Conservation (phyloP, 2,888 invertebrate genomes). For the Anodontia alba region DNA sequence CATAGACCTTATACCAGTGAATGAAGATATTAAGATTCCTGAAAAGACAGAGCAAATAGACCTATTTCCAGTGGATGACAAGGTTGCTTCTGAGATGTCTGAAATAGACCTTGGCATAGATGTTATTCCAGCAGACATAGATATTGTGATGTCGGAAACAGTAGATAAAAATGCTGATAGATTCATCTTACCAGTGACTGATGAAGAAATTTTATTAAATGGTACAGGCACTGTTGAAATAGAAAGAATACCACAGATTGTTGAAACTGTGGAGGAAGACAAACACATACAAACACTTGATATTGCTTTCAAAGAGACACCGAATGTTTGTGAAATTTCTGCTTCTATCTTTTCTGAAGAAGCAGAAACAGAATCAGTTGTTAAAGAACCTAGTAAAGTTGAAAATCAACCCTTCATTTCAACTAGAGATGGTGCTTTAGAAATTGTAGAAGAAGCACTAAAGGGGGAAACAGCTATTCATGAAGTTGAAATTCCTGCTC, state of each 20-base stretch:
- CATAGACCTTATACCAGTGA: background rate
- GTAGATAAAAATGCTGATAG: constrained; percentile 24
- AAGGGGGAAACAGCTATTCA: background rate
- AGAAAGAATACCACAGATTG: constrained; percentile 8
- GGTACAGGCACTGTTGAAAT: constrained; percentile 5
- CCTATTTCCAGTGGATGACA: constrained; percentile 31
- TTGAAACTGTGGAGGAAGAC: constrained; percentile 3
- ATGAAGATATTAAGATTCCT: too few species aligned
- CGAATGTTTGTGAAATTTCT: too few species aligned
- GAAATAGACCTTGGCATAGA: background rate
- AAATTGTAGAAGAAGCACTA: constrained; percentile 21
- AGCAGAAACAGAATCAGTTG: too few species aligned
- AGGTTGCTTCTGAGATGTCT: background rate
- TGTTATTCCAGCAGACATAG: background rate
- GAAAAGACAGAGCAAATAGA: too few species aligned
- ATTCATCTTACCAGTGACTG: background rate
- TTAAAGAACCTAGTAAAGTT: constrained; percentile 43
- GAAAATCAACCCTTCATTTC: too few species aligned
- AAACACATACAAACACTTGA: constrained; percentile 5
- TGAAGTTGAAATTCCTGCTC: constrained; percentile 51
- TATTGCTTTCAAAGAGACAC: background rate
- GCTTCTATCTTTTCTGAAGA: too few species aligned
- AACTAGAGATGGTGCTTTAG: too few species aligned
- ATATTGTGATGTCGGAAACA: constrained; percentile 48
- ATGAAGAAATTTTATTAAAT: background rate